A percentile compares a stretch with the other conserved stretches of the same genome.
phyloP scores from a whole-genome alignment of 2,797 vertebrate genomes.

The Argentina silus region DNA sequence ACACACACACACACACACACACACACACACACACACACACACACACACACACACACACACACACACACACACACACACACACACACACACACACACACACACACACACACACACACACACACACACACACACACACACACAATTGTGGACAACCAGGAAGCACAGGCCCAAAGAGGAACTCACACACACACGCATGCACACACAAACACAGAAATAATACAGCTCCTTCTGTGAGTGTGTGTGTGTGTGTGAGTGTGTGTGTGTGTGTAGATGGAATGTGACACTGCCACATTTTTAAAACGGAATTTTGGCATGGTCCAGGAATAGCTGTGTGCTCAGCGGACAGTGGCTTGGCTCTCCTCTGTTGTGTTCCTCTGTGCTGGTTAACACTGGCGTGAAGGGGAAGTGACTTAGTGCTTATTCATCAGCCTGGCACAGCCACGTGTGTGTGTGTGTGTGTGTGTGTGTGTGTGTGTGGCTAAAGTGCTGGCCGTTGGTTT shows the following conservation, averaged over 20 bases:
- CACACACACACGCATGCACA: not conserved
- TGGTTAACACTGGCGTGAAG: too few relatives aligned
- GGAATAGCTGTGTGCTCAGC: too few relatives aligned
- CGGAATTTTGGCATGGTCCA: not conserved
- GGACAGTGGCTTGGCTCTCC: too few relatives aligned
- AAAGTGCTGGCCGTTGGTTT: too few relatives aligned
- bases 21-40: not conserved
- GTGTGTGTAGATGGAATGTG: not conserved
- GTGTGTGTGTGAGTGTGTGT: too few relatives aligned
- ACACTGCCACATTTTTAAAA: not conserved
- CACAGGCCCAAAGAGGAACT: constrained; percentile 42
- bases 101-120: not conserved
- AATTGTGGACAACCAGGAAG: constrained; percentile 46
- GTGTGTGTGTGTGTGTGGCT: too few relatives aligned
- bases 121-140: not conserved
- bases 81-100: not conserved
- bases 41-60: not conserved
- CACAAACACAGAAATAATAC: constrained; percentile 12
- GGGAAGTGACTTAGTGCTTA: too few relatives aligned
- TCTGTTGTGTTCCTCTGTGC: too few relatives aligned
- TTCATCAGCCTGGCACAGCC: too few relatives aligned
- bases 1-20: not conserved
- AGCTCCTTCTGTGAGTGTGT: not conserved
- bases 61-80: not conserved
- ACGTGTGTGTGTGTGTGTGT: too few relatives aligned